These are phyloP conservation scores for Eueremaeus valkanovi DNA, from an alignment of 2,888 invertebrate species.

Conservation along the genomic window DNA sequence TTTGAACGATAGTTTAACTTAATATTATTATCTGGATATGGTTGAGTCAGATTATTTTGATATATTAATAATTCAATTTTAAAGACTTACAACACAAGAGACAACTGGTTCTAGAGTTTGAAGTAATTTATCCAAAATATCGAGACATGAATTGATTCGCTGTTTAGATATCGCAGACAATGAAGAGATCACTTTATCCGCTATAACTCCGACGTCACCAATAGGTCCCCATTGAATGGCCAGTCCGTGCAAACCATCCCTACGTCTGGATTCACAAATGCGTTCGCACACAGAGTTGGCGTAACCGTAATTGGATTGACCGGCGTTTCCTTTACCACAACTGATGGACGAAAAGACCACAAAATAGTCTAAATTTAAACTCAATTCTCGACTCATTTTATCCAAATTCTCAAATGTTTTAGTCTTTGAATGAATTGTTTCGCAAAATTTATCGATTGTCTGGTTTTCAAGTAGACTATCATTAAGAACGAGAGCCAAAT, in stretches of 20 bases:
- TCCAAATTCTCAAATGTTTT: neutral
- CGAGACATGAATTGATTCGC: constrained; percentile 82
- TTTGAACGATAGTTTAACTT: no score
- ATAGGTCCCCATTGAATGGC: constrained; percentile 99
- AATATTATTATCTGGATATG: no score
- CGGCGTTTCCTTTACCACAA: neutral
- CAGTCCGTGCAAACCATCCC: constrained; percentile 73
- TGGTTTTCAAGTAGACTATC: neutral
- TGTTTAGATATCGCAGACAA: constrained; percentile 94
- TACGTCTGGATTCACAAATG: neutral
- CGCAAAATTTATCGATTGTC: neutral
- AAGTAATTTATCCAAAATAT: constrained; percentile 80
- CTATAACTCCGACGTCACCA: constrained; percentile 69
- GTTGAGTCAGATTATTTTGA: no score
- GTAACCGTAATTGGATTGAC: no score
- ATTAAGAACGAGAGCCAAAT: constrained; percentile 67
- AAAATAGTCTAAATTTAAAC: neutral
- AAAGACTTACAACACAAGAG: constrained; percentile 57
- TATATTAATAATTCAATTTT: no score
- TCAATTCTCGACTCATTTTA: neutral
- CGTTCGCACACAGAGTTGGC: neutral
- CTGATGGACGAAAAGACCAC: neutral
- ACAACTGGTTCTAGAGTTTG: constrained; percentile 80
- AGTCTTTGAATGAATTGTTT: neutral
- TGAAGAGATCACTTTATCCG: constrained; percentile 52